Evolutionary conservation across 2,797 vertebrate genomes (phyloP).

Genomic region (Argya squamiceps): DNA sequence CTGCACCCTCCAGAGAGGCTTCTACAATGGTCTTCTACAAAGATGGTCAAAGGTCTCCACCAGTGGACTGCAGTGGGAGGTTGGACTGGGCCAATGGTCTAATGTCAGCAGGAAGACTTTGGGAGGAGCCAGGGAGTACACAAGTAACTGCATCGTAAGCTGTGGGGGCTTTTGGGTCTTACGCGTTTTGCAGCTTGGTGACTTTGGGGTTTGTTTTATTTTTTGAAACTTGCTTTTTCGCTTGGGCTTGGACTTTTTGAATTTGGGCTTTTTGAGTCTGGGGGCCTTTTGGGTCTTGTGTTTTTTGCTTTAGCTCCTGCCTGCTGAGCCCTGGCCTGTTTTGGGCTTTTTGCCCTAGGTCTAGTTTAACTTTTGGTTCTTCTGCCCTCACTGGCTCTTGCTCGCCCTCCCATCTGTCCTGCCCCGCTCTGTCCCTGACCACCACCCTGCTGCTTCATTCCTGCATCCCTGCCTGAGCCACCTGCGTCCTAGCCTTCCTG

Average conservation of each 20-base stretch:
- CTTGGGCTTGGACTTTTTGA: neutral
- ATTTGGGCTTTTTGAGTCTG: neutral
- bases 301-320: neutral
- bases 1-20: neutral
- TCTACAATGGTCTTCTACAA: too few species aligned
- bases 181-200: neutral
- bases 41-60: neutral
- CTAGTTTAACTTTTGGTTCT: neutral
- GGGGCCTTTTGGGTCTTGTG: neutral
- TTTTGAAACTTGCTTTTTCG: neutral
- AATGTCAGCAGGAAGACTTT: neutral
- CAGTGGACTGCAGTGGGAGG: too few species aligned
- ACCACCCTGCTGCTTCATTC: fast-evolving
- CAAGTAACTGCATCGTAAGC: fast-evolving
- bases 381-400: neutral
- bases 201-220: neutral
- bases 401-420: neutral
- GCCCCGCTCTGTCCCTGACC: neutral
- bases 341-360: neutral
- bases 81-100: neutral
- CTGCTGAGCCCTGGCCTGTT: neutral
- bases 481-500: neutral
- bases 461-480: fast-evolving
- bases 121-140: neutral
- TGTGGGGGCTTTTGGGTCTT: neutral